A percentile compares a stretch with the other conserved stretches of the same genome.
Conservation (phyloP, 37 sponge, comb jelly and placozoan genomes). For the Hexactinellida sp. region DNA sequence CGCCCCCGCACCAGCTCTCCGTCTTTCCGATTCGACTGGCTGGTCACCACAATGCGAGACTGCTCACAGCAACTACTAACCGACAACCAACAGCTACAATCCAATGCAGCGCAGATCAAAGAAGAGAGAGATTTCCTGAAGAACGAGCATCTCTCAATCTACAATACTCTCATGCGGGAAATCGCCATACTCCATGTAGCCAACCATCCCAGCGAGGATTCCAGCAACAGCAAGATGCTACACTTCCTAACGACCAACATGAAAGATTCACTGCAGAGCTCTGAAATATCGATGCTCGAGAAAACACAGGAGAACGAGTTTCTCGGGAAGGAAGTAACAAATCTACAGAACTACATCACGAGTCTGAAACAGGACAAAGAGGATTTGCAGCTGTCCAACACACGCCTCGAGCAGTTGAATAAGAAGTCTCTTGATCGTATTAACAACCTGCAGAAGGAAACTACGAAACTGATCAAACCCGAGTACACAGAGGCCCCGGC, state of each 20-base stretch:
- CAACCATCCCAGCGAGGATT: background rate
- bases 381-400: background rate
- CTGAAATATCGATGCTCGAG: background rate
- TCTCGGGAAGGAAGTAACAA: background rate
- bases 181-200: background rate
- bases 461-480: background rate
- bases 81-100: background rate
- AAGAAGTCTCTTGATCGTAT: background rate
- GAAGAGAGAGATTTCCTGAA: background rate
- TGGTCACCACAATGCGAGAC: background rate
- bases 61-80: background rate
- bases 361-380: slow-evolving; percentile 4
- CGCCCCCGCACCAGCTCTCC: background rate
- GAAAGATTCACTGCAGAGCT: background rate
- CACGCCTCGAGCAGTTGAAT: background rate
- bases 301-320: slow-evolving; percentile 3
- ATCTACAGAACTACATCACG: background rate
- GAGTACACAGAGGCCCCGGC: background rate
- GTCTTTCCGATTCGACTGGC: background rate
- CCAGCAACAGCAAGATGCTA: background rate
- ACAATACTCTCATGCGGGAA: background rate
- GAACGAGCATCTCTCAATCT: background rate
- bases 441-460: background rate
- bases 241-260: background rate
- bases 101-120: background rate